These are phyloP conservation scores for Mycogona germanica DNA, from an alignment of 2,888 invertebrate species.

Conservation along the genomic window DNA sequence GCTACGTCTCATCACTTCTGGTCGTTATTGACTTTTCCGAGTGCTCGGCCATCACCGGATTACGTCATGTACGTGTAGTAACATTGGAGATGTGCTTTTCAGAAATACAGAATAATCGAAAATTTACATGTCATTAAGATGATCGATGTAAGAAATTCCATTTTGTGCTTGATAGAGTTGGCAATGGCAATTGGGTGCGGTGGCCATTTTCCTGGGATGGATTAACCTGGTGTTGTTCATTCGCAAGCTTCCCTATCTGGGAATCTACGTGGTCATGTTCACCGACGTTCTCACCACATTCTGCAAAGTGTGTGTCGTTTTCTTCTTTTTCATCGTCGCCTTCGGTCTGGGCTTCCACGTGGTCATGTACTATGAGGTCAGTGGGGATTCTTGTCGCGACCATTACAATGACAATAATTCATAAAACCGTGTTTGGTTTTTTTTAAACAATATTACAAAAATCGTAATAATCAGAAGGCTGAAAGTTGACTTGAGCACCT, in stretches of 20 bases:
- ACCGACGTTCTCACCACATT: slow-evolving; percentile 34
- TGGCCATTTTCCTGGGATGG: slow-evolving; percentile 38
- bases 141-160: not conserved
- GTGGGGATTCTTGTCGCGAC: not conserved
- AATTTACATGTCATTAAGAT: not conserved
- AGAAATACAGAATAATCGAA: not conserved
- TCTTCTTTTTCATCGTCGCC: slow-evolving; percentile 32
- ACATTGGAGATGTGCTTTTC: not conserved
- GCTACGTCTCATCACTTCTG: slow-evolving; percentile 37
- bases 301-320: slow-evolving; percentile 32
- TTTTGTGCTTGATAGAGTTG: slow-evolving; percentile 31
- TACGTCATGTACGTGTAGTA: slow-evolving; percentile 30
- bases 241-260: slow-evolving; percentile 32
- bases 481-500: not conserved
- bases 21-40: slow-evolving; percentile 36
- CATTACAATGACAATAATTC: too few relatives aligned
- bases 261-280: slow-evolving; percentile 37
- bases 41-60: slow-evolving; percentile 34
- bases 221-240: slow-evolving; percentile 33
- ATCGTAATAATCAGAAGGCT: too few relatives aligned
- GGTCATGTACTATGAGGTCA: slow-evolving; percentile 26
- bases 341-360: slow-evolving; percentile 30
- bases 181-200: slow-evolving; percentile 40
- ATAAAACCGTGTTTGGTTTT: too few relatives aligned
- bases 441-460: too few relatives aligned